phyloP scores from a whole-genome alignment of 2,797 vertebrate genomes.

The Pitangus sulphuratus region DNA sequence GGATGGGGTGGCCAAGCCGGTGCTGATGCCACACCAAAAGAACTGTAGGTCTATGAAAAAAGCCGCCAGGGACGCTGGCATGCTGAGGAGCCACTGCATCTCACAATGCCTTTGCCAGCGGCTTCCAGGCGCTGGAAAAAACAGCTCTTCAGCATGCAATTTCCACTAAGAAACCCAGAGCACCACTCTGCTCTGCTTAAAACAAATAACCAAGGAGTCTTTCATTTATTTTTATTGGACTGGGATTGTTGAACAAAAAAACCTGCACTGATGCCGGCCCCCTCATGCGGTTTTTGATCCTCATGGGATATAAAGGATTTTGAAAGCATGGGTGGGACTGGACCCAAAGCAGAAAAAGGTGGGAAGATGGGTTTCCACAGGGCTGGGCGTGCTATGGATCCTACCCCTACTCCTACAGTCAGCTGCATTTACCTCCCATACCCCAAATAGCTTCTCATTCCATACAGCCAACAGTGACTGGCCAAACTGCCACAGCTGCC shows the following conservation, averaged over 20 bases:
- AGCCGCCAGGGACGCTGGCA: not conserved
- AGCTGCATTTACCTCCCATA: not conserved
- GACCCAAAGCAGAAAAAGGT: not conserved
- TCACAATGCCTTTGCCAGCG: not conserved
- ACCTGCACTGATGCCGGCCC: not conserved
- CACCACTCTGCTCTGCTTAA: not conserved
- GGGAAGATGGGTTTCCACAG: not conserved
- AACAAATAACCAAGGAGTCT: conserved; percentile 22
- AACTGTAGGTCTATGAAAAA: not conserved
- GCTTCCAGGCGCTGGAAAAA: conserved; percentile 29
- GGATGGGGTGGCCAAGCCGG: fast-evolving
- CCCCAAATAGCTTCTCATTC: not conserved
- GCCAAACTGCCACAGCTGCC: not conserved
- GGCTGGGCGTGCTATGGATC: fast-evolving
- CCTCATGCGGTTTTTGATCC: not conserved
- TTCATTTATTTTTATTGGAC: conserved; percentile 49
- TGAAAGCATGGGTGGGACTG: not conserved
- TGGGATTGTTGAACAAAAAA: not conserved
- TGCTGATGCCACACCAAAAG: not conserved
- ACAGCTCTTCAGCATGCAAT: not conserved
- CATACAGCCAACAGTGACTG: not conserved
- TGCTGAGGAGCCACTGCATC: not conserved
- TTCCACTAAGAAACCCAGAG: conserved; percentile 7
- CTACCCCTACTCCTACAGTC: not conserved
- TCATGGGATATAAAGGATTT: not conserved